phyloP scores from a whole-genome alignment of 2,888 invertebrate species.

The Polydrusus tereticollis region DNA sequence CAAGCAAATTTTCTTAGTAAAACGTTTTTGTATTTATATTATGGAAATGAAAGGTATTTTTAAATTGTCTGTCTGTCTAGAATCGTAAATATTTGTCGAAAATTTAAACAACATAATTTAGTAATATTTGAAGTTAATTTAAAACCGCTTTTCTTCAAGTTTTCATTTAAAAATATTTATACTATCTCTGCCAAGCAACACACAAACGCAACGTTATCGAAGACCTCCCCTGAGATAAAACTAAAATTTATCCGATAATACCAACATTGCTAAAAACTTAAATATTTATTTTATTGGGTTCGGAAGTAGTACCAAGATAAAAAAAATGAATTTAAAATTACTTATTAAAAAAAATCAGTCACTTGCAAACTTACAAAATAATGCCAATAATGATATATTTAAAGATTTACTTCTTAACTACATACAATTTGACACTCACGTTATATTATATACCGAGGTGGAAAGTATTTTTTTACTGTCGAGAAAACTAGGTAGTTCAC shows the following conservation, averaged over 20 bases:
- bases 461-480: too few species aligned
- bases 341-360: too few species aligned
- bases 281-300: too few species aligned
- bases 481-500: too few species aligned
- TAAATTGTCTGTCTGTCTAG: background rate
- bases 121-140: constrained; percentile 19
- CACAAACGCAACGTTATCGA: background rate
- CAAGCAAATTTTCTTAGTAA: background rate
- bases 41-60: constrained; percentile 19
- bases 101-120: constrained; percentile 19
- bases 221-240: constrained; percentile 4
- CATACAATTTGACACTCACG: too few species aligned
- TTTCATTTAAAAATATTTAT: constrained; percentile 5
- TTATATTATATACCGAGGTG: too few species aligned
- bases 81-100: constrained; percentile 7
- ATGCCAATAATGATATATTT: too few species aligned
- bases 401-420: too few species aligned
- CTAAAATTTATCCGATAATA: background rate
- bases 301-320: too few species aligned
- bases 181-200: constrained; percentile 1
- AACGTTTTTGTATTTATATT: constrained; percentile 4
- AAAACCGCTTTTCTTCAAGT: constrained; percentile 8
- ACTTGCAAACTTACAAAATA: too few species aligned
- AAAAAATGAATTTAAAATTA: too few species aligned
- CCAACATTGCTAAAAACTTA: too few species aligned